Percentiles rank a stretch among this genome's conserved stretches.
phyloP scores from a whole-genome alignment of 2,113 vertebrate genomes.

The Camelus bactrianus region DNA sequence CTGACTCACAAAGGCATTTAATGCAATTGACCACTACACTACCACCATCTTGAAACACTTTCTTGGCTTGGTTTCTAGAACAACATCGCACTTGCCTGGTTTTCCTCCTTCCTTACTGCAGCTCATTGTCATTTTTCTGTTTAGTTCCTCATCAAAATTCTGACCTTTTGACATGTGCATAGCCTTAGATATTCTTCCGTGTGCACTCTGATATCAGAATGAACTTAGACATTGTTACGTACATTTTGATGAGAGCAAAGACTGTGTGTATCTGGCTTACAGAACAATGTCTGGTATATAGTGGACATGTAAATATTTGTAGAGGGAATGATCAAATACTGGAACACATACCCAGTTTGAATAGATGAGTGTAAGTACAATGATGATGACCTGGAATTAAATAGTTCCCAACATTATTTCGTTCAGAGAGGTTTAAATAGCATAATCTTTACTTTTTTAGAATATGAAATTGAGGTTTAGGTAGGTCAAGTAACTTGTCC shows the following conservation, averaged over 20 bases:
- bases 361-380: background rate
- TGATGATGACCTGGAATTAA: background rate
- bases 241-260: background rate
- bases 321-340: background rate
- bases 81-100: background rate
- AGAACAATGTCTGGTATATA: background rate
- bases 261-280: background rate
- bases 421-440: background rate
- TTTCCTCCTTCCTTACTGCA: background rate
- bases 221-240: background rate
- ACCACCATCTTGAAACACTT: background rate
- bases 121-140: background rate
- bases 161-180: background rate
- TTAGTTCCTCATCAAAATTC: background rate
- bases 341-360: background rate
- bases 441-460: background rate
- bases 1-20: background rate
- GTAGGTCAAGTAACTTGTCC: background rate
- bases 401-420: background rate
- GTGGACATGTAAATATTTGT: background rate
- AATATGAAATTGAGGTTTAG: background rate
- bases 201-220: background rate
- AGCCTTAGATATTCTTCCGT: background rate
- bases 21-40: background rate
- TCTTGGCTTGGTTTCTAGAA: background rate